Evolutionary conservation across 2,113 vertebrate genomes (phyloP).

Genomic region (Verasper variegatus): DNA sequence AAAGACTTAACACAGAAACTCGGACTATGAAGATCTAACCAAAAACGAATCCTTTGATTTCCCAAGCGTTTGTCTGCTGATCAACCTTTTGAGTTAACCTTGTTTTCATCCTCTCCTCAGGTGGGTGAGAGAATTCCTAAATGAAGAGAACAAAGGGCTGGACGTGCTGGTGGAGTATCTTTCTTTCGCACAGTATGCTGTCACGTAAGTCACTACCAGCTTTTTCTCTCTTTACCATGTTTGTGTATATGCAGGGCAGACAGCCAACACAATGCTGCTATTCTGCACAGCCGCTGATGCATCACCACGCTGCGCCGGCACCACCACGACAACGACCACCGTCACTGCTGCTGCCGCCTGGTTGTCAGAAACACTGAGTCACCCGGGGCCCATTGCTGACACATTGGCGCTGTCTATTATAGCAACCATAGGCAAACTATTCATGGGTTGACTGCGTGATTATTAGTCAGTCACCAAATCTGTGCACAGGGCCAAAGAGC

Average conservation of each 20-base stretch:
- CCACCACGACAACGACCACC: conserved; percentile 30
- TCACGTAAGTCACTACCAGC: conserved; percentile 89
- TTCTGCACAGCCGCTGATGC: conserved; percentile 65
- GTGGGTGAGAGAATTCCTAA: conserved; percentile 98
- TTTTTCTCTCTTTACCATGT: conserved; percentile 17
- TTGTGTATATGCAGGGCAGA: conserved; percentile 31
- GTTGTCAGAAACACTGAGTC: conserved; percentile 74
- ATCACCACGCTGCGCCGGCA: conserved; percentile 41
- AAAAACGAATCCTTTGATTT: background rate
- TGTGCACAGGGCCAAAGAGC: conserved; percentile 57
- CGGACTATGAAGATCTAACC: background rate
- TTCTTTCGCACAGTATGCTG: conserved; percentile 97
- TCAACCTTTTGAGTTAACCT: background rate
- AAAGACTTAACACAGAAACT: background rate
- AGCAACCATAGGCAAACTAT: conserved; percentile 22
- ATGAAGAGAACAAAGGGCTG: conserved; percentile 97
- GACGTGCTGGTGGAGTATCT: conserved; percentile 98
- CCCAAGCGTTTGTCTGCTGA: background rate
- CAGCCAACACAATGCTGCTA: conserved; percentile 69
- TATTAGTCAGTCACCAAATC: conserved; percentile 39
- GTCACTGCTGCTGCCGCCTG: conserved; percentile 14
- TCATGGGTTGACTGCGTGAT: background rate
- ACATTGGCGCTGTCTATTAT: conserved; percentile 75
- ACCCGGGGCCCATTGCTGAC: conserved; percentile 48
- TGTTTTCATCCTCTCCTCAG: conserved; percentile 73